Evolutionary conservation across 2,888 invertebrate genomes (phyloP), one percentile per base, ranked within the genome.

Genomic region (Caenorhabditis panamensis): DNA sequence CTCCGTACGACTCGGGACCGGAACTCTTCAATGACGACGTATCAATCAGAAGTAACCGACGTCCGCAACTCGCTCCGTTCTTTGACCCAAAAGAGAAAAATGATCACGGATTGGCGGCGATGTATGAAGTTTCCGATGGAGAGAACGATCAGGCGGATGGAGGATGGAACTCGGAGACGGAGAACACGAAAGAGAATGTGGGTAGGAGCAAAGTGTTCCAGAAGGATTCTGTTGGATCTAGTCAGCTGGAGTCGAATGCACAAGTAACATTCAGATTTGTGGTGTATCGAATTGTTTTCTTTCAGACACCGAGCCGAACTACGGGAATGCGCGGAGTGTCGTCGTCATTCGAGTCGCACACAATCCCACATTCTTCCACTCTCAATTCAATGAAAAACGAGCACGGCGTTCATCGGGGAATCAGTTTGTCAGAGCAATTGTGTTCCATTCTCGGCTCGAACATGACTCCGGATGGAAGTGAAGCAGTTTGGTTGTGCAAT

Each of bases 41-140:
- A 9, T 87, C 87, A 26, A 89, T 89, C 37, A 80, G 87, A 6
- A 86, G 86, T 26, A 90, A 89, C 61, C 89, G 89, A 2, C 82
- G 90, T 4, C 90, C 90, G 0, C 87, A 85, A 6, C 81, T 90
- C 1, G 82, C 82, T 24, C 89, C 87, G 9, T 87, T 81, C 51
- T 87, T 87, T 51, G 82, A 67, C 63, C 64, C 56, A 47, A 82
- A 71, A 64, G 79, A 68, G 69, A 82, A 71, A 41, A 73, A 37
- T n/a, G 66, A 64, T 18, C 49, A 75, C n/a, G 56, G 31, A 20
- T 36, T 75, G 31, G 75, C 75, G 0, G 75, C 75, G 1, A 75
- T 75, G 75, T 75, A 75, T 22, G 75, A 75, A 51, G 66, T 75
- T 9, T 75, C 75, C 0, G 75, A 75, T 54, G 79, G 47, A 47